Base-by-base conservation (phyloP, 1,140 invertebrate species). In the Oscheius sp. region DNA sequence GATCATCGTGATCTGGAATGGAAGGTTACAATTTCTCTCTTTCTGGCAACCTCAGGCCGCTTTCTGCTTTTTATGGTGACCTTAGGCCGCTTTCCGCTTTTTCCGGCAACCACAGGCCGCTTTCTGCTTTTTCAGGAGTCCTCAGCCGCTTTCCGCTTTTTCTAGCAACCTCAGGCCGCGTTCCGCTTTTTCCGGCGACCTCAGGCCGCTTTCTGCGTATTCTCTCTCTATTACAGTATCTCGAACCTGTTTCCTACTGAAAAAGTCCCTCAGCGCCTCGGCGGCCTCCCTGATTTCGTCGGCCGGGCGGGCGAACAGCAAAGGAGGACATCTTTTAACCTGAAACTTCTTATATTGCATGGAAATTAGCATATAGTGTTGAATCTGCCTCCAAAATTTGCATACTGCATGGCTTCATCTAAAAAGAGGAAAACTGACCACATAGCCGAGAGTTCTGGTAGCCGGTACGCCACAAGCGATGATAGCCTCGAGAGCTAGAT, bases 201-300 rank as follows among this genome's bases (percentile, higher is more conserved):
- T 18, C 23, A 18, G 42, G 15, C 23, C 15, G 23, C 18, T 45
- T 45, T 45, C 0, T 45, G 42, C 0, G 0, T 18, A 45, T 18
- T 18, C 23, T 18, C 23, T 45, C 15, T 45, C 42, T 15, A 45
- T 45, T 0, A 45, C 42, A 0, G 42, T 18, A n/a, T n/a, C n/a
- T 45, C 42, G 42, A 45, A 82, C 79, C 78, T 82, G 49, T 69
- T 77, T 74, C 36, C 42, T 62, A 2, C 69, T 61, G 63, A 80
- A 80, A 65, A 80, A 80, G 20, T 35, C 55, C 26, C 66, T 52
- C n/a, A 80, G 45, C n/a, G 36, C 68, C 28, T 77, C 70, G 28
- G 68, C 35, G 7, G 42, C 26, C 31, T 29, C 7, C 10, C 59
- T 69, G 75, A 81, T 79, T 59, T 79, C 29, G 26, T 71, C 61